Evolutionary conservation across 1,140 invertebrate species (phyloP), one percentile per base, ranked within the genome.

Genomic region (Cyphomyrmex costatus): DNA sequence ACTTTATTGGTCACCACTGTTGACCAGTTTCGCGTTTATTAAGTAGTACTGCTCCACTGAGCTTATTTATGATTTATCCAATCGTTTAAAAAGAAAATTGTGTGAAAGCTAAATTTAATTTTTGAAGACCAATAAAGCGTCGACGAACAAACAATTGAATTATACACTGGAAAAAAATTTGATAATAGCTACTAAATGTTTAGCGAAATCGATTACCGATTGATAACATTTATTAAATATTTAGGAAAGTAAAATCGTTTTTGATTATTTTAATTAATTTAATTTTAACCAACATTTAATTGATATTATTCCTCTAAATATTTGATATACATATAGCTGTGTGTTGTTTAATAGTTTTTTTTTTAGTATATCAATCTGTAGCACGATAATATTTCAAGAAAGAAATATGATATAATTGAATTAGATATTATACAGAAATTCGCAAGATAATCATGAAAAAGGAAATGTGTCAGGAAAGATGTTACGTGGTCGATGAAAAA

Each of bases 381-480:
- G 0, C 42, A 6, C 3, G 6, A 46, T 21, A 53, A 12, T 21
- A n/a, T 77, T 19, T 60, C 14, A 14, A 30, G 19, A 46, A 16
- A 49, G 7, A 78, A 78, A 65, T 63, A 0, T 27, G 33, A n/a
- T 42, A 3, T 60, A 76, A 76, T 74, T 74, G 53, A 76, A 16
- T 42, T 27, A 60, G 36, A 56, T 21, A 51, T 74, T 46, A 46
- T 65, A 16, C 24, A 42, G n/a, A 74, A 42, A n/a, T 3, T 74
- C 12, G 6, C 36, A 30, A 21, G 19, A 14, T 65, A 77, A 77
- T 8, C 16, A 5, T 12, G 46, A 51, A 19, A 53, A 27, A 24
- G 33, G 19, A 70, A 51, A 19, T 56, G 21, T 36, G 21, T 68
- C n/a, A n/a, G 0, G 14, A 42, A 51, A 70, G 61, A n/a, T 4